A percentile compares a stretch with the other conserved stretches of the same genome.
These are phyloP conservation scores for Ganaspis brasiliensis DNA, from an alignment of 2,888 invertebrate genomes.

Conservation along the genomic window DNA sequence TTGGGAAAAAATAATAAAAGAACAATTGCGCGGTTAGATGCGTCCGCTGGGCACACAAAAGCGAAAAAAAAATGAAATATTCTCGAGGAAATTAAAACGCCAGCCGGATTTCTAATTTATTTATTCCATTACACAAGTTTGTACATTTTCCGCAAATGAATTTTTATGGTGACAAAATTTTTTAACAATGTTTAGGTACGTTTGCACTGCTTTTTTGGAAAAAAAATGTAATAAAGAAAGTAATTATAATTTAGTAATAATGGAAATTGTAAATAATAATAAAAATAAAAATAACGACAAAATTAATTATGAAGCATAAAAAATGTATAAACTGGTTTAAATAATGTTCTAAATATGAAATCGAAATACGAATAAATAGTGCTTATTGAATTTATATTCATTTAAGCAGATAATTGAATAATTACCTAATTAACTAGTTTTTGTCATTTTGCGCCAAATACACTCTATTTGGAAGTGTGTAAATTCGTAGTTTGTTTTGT, in stretches of 20 bases:
- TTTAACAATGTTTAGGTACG: not conserved
- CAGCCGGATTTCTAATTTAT: constrained; percentile 13
- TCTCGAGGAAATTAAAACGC: constrained; percentile 30
- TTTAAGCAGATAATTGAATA: not conserved
- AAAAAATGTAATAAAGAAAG: not conserved
- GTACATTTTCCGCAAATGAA: not conserved
- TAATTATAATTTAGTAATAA: too few relatives aligned
- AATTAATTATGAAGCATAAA: too few relatives aligned
- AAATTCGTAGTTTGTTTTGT: not conserved
- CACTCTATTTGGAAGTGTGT: not conserved
- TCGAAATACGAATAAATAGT: too few relatives aligned
- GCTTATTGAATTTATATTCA: too few relatives aligned
- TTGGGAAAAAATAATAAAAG: not conserved
- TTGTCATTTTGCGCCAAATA: not conserved
- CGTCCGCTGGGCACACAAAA: not conserved
- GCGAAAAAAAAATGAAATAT: constrained; percentile 1
- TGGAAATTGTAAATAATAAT: too few relatives aligned
- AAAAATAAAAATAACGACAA: too few relatives aligned
- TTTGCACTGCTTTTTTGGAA: not conserved
- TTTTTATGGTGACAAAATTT: not conserved
- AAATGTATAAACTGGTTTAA: too few relatives aligned
- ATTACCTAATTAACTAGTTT: not conserved
- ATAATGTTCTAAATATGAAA: too few relatives aligned
- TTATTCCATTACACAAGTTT: not conserved
- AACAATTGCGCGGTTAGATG: constrained; percentile 3